A percentile compares a stretch with the other conserved stretches of the same genome.
Evolutionary conservation across 2,113 vertebrate species (phyloP).

Genomic region (Tragelaphus scriptus): DNA sequence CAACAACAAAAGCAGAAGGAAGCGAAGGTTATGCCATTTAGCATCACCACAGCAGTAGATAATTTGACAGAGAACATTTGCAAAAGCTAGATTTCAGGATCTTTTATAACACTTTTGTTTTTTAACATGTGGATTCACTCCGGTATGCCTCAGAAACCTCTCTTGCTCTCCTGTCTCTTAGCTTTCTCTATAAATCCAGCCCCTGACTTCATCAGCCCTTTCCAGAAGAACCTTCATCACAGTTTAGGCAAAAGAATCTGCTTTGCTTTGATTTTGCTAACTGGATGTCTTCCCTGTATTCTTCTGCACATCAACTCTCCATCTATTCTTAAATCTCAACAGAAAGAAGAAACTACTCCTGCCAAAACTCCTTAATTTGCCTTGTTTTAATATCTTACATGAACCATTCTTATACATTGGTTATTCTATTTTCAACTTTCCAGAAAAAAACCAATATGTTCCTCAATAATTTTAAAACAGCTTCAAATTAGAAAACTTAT

Average conservation of each 20-base stretch:
- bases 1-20: neutral
- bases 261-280: neutral
- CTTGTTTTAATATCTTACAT: slow-evolving; percentile 9
- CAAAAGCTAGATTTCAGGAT: neutral
- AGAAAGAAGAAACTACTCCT: slow-evolving; percentile 18
- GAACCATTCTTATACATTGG: neutral
- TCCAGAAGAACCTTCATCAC: neutral
- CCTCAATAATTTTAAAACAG: slow-evolving; percentile 50
- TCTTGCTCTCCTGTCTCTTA: neutral
- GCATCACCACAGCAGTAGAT: neutral
- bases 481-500: slow-evolving; percentile 24
- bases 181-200: neutral
- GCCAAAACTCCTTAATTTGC: slow-evolving; percentile 29
- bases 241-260: neutral
- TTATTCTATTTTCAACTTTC: slow-evolving; percentile 42
- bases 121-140: neutral
- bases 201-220: neutral
- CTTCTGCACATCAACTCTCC: neutral
- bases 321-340: slow-evolving; percentile 39
- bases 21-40: neutral
- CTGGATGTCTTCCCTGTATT: neutral
- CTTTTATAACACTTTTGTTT: neutral
- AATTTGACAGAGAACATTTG: neutral
- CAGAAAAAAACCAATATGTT: slow-evolving; percentile 11
- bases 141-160: neutral